These are phyloP conservation scores for Diplodus sargus DNA, from an alignment of 2,797 vertebrate genomes.

Conservation along the genomic window DNA sequence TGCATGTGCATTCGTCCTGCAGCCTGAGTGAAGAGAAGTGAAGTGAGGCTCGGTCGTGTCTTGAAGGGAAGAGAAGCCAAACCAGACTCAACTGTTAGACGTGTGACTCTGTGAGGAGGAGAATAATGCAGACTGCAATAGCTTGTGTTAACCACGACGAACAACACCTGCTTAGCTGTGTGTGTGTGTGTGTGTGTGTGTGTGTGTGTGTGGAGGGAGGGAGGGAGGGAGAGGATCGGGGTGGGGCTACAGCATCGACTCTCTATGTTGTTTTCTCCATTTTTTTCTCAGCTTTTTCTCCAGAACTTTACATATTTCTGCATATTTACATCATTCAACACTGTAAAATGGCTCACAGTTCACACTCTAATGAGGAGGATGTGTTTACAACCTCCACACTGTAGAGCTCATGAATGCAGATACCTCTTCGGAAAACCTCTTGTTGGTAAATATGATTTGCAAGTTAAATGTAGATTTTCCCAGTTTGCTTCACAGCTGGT, in stretches of 20 bases:
- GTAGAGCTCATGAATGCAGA: constrained; percentile 38
- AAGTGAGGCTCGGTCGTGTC: constrained; percentile 7
- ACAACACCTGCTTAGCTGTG: constrained; percentile 61
- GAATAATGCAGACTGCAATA: constrained; percentile 41
- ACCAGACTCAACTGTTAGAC: constrained; percentile 34
- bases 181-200: constrained; percentile 21
- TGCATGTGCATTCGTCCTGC: constrained; percentile 1
- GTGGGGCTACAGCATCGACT: background rate
- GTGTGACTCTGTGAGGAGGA: constrained; percentile 19
- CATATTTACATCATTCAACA: background rate
- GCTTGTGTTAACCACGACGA: constrained; percentile 64
- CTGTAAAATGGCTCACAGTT: background rate
- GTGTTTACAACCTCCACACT: background rate
- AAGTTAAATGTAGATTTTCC: constrained; percentile 50
- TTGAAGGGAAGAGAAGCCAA: constrained; percentile 25
- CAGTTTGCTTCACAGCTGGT: background rate
- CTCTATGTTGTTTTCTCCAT: background rate
- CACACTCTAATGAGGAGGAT: background rate
- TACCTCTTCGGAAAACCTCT: background rate
- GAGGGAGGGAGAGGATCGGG: background rate
- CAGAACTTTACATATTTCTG: background rate
- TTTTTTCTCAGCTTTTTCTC: background rate
- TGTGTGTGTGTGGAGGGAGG: background rate
- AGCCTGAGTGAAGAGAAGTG: background rate
- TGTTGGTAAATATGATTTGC: constrained; percentile 53